A percentile compares a stretch with the other conserved stretches of the same genome.
phyloP scores from a whole-genome alignment of 2,888 invertebrate genomes.

The Colostygia pectinataria region DNA sequence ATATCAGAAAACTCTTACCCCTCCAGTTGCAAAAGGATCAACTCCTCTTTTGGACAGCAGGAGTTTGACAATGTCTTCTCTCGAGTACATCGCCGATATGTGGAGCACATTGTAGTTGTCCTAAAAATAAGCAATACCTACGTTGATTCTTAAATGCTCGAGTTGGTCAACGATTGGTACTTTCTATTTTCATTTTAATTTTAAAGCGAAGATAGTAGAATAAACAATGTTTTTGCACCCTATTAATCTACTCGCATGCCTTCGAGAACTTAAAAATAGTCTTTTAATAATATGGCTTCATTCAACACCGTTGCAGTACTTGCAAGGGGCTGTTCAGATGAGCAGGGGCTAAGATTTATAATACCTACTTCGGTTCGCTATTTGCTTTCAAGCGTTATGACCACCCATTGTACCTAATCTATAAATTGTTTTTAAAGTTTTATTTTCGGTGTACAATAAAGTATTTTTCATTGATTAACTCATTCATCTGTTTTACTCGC shows the following conservation, averaged over 20 bases:
- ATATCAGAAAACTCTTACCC: constrained; percentile 82
- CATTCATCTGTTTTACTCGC: no score
- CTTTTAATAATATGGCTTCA: constrained; percentile 24
- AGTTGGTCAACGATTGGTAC: no score
- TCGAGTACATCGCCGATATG: constrained; percentile 96
- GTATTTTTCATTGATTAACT: no score
- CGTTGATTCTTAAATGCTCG: no score
- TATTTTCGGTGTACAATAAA: no score
- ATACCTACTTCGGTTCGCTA: no score
- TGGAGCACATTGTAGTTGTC: constrained; percentile 98
- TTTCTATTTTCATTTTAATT: not conserved
- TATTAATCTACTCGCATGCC: constrained; percentile 25
- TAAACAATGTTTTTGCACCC: constrained; percentile 17
- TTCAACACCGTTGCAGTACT: constrained; percentile 4
- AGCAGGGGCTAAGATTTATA: not conserved
- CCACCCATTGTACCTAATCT: no score
- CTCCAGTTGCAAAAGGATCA: constrained; percentile 96
- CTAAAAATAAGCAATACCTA: constrained; percentile 78
- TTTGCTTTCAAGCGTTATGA: no score
- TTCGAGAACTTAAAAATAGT: constrained; percentile 30
- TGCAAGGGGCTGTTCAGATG: not conserved
- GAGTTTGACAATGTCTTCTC: constrained; percentile 96
- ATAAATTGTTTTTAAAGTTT: no score
- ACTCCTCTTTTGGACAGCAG: constrained; percentile 94
- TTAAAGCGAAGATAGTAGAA: not conserved